These are phyloP conservation scores for Achatina immaculata DNA, from an alignment of 1,140 invertebrate species.

Conservation along the genomic window DNA sequence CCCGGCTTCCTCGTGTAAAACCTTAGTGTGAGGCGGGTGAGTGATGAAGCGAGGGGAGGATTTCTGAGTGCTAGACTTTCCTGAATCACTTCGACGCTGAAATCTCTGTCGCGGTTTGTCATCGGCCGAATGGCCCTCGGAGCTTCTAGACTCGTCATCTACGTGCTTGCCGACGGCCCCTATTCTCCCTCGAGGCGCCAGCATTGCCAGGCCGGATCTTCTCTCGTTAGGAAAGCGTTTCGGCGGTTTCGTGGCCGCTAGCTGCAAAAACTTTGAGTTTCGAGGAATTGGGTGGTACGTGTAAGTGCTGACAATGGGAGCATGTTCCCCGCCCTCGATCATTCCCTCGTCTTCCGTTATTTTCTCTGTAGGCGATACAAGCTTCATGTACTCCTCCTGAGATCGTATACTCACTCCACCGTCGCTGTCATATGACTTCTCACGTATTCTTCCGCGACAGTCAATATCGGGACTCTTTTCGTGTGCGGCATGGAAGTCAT, in stretches of 20 bases:
- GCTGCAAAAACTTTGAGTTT: slow-evolving; percentile 50
- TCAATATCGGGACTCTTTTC: slow-evolving; percentile 47
- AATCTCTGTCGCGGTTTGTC: slow-evolving; percentile 35
- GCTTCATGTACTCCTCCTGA: slow-evolving; percentile 26
- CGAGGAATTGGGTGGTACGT: slow-evolving; percentile 49
- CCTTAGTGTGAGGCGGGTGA: slow-evolving; percentile 62
- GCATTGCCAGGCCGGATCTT: slow-evolving; percentile 45
- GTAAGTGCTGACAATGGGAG: slow-evolving; percentile 45
- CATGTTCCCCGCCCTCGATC: slow-evolving; percentile 36
- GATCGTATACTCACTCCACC: slow-evolving; percentile 8
- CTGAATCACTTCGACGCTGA: slow-evolving; percentile 41
- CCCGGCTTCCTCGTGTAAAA: slow-evolving; percentile 55
- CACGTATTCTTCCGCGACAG: neutral
- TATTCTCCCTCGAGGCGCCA: slow-evolving; percentile 44
- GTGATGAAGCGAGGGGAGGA: slow-evolving; percentile 70
- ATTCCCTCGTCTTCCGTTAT: slow-evolving; percentile 46
- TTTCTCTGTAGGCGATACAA: slow-evolving; percentile 13
- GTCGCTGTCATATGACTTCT: slow-evolving; percentile 43
- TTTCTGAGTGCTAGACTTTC: slow-evolving; percentile 38
- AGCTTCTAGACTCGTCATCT: neutral
- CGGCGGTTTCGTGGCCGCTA: slow-evolving; percentile 45
- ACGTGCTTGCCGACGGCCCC: slow-evolving; percentile 29
- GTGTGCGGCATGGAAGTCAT: slow-evolving; percentile 14
- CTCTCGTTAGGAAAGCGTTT: slow-evolving; percentile 41
- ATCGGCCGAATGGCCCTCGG: slow-evolving; percentile 28